A percentile compares a stretch with the other conserved stretches of the same genome.
phyloP scores from a whole-genome alignment of 2,113 vertebrate genomes.

The Deroptyus accipitrinus region DNA sequence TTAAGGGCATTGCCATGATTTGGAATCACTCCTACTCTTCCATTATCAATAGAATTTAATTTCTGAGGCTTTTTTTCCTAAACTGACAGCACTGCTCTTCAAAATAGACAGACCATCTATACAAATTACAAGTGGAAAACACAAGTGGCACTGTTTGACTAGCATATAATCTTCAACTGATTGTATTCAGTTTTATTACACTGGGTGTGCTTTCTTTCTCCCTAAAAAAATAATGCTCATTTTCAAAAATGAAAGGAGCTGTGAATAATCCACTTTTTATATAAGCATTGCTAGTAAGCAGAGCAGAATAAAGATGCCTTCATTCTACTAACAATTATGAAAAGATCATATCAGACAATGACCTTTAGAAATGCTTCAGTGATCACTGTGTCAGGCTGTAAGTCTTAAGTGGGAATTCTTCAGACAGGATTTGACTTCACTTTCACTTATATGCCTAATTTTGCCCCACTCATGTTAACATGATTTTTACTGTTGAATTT shows the following conservation, averaged over 20 bases:
- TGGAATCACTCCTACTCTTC: not conserved
- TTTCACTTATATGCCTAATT: constrained; percentile 6
- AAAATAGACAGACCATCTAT: not conserved
- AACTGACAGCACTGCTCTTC: not conserved
- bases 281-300: constrained; percentile 31
- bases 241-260: constrained; percentile 43
- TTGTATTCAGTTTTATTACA: not conserved
- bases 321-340: constrained; percentile 52
- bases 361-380: constrained; percentile 50
- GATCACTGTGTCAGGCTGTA: not conserved
- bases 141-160: not conserved
- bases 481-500: constrained; percentile 30
- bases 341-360: constrained; percentile 54
- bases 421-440: constrained; percentile 19
- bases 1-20: not conserved
- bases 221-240: not conserved
- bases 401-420: constrained; percentile 10
- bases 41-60: not conserved
- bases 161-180: not conserved
- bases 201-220: not conserved
- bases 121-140: not conserved
- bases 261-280: constrained; percentile 28
- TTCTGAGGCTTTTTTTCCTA: not conserved
- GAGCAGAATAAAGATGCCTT: constrained; percentile 60
- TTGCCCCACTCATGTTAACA: not conserved